Conservation (phyloP, 37 sponge, comb jelly and placozoan species). For the Cliona cf. orientalis region DNA sequence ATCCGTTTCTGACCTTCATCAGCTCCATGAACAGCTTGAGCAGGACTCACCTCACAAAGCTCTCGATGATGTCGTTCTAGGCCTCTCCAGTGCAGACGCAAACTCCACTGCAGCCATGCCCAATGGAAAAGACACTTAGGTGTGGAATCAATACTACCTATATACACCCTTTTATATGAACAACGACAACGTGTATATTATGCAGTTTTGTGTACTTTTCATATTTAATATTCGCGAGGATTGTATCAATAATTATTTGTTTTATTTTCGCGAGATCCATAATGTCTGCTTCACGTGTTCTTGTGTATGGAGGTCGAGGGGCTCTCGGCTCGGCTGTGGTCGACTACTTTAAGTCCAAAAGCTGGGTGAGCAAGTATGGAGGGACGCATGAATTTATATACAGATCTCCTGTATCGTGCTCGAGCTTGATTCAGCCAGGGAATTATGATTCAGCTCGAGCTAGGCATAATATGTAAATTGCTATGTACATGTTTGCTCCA, state of each 20-base stretch:
- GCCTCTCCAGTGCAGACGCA: too few relatives aligned
- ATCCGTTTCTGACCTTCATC: too few relatives aligned
- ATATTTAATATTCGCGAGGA: too few relatives aligned
- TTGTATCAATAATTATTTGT: too few relatives aligned
- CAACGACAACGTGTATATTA: too few relatives aligned
- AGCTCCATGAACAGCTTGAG: too few relatives aligned
- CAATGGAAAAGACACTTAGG: too few relatives aligned
- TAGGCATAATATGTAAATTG: background rate
- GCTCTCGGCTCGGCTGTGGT: slow-evolving; percentile 92
- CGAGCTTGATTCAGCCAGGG: background rate
- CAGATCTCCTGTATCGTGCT: background rate
- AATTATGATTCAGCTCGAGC: background rate
- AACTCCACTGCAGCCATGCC: too few relatives aligned
- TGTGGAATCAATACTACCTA: too few relatives aligned
- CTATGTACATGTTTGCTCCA: background rate
- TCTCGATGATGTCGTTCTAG: slow-evolving; percentile 8
- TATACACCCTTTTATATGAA: too few relatives aligned
- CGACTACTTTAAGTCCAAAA: slow-evolving; percentile 76
- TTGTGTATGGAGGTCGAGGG: slow-evolving; percentile 97
- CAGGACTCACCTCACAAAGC: background rate
- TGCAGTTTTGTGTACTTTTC: too few relatives aligned
- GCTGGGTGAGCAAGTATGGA: slow-evolving; percentile 64
- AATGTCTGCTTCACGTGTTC: slow-evolving; percentile 65
- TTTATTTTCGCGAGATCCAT: too few relatives aligned
- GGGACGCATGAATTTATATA: background rate